These are phyloP conservation scores for Amblyopsis hoosieri DNA, from an alignment of 2,797 vertebrate genomes.

Conservation along the genomic window DNA sequence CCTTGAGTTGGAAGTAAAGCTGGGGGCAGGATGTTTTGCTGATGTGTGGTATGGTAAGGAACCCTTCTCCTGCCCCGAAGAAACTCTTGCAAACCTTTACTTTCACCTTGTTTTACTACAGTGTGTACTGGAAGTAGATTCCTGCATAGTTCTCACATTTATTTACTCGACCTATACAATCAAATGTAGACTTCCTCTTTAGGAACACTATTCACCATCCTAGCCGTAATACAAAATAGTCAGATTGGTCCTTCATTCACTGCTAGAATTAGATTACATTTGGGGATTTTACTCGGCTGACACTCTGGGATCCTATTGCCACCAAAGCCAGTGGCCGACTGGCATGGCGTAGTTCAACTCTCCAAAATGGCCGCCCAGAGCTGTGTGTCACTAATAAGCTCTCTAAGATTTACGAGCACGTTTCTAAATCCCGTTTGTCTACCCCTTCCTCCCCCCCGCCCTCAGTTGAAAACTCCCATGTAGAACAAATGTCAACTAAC, in stretches of 20 bases:
- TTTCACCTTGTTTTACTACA: too few species aligned
- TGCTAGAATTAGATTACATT: conserved; percentile 10
- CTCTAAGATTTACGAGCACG: conserved; percentile 30
- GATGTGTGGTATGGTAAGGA: conserved; percentile 99
- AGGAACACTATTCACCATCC: too few species aligned
- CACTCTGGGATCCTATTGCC: conserved; percentile 30
- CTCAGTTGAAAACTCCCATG: conserved; percentile 8
- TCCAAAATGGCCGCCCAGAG: conserved; percentile 20
- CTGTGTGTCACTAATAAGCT: conserved; percentile 27
- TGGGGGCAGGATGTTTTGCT: conserved; percentile 98
- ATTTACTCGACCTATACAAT: too few species aligned
- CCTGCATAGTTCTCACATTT: not conserved
- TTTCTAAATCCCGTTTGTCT: conserved; percentile 3
- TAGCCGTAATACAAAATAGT: not conserved
- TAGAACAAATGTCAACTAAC: conserved; percentile 10
- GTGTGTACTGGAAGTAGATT: too few species aligned
- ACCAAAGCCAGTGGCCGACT: conserved; percentile 23
- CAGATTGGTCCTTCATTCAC: conserved; percentile 1
- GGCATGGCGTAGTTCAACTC: not conserved
- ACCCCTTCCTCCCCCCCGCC: conserved; percentile 3
- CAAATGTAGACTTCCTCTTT: too few species aligned
- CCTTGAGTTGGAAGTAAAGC: conserved; percentile 90
- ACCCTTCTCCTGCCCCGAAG: conserved; percentile 27
- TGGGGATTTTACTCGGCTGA: not conserved
- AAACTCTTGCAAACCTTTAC: too few species aligned